These are phyloP conservation scores for Bos taurus DNA, from an alignment of 2,113 vertebrate species.

Conservation along the genomic window DNA sequence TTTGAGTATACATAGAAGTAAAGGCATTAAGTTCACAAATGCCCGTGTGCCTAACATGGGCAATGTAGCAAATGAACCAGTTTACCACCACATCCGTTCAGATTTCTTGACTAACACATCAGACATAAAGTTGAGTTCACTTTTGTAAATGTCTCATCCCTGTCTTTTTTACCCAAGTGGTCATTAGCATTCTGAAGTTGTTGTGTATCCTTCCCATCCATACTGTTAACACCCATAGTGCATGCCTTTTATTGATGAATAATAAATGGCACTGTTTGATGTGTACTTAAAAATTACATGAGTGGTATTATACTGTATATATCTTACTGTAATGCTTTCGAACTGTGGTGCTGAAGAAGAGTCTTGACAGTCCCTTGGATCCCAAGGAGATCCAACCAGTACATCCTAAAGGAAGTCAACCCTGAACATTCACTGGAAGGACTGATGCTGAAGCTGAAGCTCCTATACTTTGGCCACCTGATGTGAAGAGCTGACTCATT, in stretches of 20 bases:
- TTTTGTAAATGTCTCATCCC: neutral
- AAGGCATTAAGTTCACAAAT: neutral
- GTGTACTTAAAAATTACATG: neutral
- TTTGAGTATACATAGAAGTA: neutral
- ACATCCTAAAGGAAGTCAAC: neutral
- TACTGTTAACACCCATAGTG: neutral
- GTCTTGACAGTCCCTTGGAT: neutral
- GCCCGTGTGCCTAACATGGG: accelerated
- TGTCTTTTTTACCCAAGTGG: neutral
- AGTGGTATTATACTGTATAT: accelerated
- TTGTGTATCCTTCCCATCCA: neutral
- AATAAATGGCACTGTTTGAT: neutral
- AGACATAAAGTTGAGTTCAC: neutral
- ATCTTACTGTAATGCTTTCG: neutral
- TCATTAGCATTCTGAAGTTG: neutral
- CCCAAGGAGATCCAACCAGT: neutral
- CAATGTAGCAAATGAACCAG: neutral
- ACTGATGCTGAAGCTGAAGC: neutral
- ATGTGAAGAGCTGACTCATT: neutral
- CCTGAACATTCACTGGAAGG: neutral
- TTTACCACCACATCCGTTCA: neutral
- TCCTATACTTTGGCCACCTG: neutral
- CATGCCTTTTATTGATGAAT: neutral
- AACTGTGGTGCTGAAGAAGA: neutral
- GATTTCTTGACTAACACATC: neutral